Base-by-base conservation (phyloP, 2,797 vertebrate genomes). In the Podargus strigoides region DNA sequence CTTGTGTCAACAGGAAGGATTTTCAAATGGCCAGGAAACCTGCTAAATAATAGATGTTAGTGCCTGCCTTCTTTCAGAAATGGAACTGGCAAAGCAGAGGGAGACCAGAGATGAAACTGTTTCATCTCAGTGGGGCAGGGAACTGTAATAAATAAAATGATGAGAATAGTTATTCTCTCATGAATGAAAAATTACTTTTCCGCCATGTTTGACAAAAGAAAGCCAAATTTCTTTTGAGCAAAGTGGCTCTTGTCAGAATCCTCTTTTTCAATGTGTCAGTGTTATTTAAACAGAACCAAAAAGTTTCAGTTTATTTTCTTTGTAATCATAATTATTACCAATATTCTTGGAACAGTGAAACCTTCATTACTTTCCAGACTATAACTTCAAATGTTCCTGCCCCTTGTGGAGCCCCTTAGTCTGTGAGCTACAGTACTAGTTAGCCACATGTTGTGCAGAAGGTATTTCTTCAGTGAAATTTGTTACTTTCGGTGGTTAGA, bases 1-100 rank as follows among this genome's bases (percentile, higher is more conserved):
- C 34, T 66, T 81, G 7, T 80, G 75, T 93, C 83, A 92, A 95
- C 90, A 94, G 93, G 91, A 94, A 95, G 94, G 87, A 85, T 96
- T 94, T 95, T 42, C 24, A 94, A 93, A 93, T 93, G 92, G 88
- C 49, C 78, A 81, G 88, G 82, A 91, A 94, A 83, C 15, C 55
- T 97, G 76, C 47, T 97, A 89, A 96, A 97, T 95, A 94, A 96
- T 95, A 87, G 85, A 95, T 96, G 89, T 63, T 75, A 91, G 74
- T 89, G 89, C 62, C 76, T 97, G 90, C 87, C 79, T 87, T 36
- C 63, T 82, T 92, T 94, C 93, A 94, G 93, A 89, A 62, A 67
- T 70, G 41, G 88, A 93, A 5, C 75, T 73, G 81, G 58, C 84
- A 92, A 41, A 95, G 83, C 95, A 67, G 80, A 89, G 93, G 94